These are phyloP conservation scores for Phymanthus crucifer DNA, from an alignment of 92 coral and sea anemone genomes.

Conservation along the genomic window DNA sequence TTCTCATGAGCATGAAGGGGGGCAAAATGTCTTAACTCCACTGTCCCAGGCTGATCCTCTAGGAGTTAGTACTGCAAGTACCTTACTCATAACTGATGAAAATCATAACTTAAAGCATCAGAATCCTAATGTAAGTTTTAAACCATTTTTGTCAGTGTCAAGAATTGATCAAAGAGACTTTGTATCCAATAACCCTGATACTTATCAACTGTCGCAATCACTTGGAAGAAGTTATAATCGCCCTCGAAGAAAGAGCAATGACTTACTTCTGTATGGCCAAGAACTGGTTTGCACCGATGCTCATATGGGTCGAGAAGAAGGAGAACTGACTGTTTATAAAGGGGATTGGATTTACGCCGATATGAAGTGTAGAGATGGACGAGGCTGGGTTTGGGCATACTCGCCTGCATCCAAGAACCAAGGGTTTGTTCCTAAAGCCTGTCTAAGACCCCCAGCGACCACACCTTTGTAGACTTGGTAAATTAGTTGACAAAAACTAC, in stretches of 20 bases:
- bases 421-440: constrained; percentile 89
- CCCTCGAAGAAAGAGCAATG: constrained; percentile 74
- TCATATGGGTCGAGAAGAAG: constrained; percentile 44
- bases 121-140: background rate
- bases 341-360: constrained; percentile 96
- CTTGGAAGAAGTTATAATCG: constrained; percentile 8
- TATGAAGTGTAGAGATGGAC: constrained; percentile 75
- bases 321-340: constrained; percentile 82
- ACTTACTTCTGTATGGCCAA: constrained; percentile 78
- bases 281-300: constrained; percentile 85
- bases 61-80: background rate
- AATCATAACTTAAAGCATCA: background rate
- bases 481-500: background rate
- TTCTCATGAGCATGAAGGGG: background rate
- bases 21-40: constrained; percentile 15
- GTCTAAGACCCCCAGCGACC: constrained; percentile 87
- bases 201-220: constrained; percentile 7
- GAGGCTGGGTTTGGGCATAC: constrained; percentile 92
- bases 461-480: constrained; percentile 59
- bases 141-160: constrained; percentile 24
- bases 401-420: constrained; percentile 80
- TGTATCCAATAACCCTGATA: background rate
- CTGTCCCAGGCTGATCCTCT: background rate
- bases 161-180: constrained; percentile 8
- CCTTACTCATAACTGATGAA: background rate